These are phyloP conservation scores for Meganola albula DNA, from an alignment of 2,888 invertebrate species.

Conservation along the genomic window DNA sequence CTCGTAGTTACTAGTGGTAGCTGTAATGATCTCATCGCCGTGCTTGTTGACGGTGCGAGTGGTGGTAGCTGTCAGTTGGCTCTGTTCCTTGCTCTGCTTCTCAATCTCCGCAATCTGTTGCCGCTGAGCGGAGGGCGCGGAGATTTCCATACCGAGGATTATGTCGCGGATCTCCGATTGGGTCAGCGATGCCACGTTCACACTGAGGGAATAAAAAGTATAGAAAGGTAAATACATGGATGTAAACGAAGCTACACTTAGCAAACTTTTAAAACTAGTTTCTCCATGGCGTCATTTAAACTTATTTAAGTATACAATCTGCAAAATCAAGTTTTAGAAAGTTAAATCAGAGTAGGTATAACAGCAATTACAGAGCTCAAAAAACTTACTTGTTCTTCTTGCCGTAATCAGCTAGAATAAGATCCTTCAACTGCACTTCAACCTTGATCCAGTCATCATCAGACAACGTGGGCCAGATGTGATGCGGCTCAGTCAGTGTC, in stretches of 20 bases:
- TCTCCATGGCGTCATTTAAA: too few species aligned
- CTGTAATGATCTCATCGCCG: constrained; percentile 99
- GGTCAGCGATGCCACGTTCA: constrained; percentile 98
- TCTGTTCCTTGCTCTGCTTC: constrained; percentile 99
- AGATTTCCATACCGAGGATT: constrained; percentile 99
- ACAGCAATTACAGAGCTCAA: too few species aligned
- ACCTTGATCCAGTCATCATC: constrained; percentile 99
- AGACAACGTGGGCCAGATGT: constrained; percentile 98
- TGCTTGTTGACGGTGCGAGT: constrained; percentile 99
- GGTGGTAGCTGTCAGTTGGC: constrained; percentile 98
- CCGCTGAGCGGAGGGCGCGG: constrained; percentile 98
- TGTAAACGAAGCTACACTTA: too few species aligned
- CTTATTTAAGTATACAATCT: too few species aligned
- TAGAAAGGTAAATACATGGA: too few species aligned
- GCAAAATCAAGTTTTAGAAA: too few species aligned
- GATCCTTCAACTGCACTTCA: constrained; percentile 98
- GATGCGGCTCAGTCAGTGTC: constrained; percentile 98
- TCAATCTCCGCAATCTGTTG: constrained; percentile 99
- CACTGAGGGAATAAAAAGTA: constrained; percentile 73
- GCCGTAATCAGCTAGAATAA: constrained; percentile 99
- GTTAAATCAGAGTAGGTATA: too few species aligned
- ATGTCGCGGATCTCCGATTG: constrained; percentile 99
- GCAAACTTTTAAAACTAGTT: too few species aligned
- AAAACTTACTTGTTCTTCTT: constrained; percentile 98
- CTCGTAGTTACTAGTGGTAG: constrained; percentile 99